Evolutionary conservation across 2,113 vertebrate genomes (phyloP).

Genomic region (Carollia perspicillata): DNA sequence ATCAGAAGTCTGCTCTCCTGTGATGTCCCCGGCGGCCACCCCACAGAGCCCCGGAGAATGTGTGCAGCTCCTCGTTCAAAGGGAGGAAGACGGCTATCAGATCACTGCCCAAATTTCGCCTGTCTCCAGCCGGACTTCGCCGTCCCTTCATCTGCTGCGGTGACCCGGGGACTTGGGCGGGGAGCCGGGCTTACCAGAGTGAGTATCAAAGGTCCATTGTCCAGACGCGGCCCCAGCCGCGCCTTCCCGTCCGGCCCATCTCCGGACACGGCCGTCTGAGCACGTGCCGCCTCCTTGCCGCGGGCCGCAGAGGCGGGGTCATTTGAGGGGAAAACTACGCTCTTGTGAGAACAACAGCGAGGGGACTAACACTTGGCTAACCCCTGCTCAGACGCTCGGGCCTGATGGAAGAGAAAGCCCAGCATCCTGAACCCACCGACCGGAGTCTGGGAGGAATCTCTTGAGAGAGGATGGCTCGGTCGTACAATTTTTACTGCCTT

Average conservation of each 20-base stretch:
- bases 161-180: neutral
- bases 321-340: neutral
- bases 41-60: neutral
- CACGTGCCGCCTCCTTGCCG: rapidly evolving
- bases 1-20: neutral
- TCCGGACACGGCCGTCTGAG: neutral
- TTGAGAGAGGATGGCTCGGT: neutral
- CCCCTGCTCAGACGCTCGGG: neutral
- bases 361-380: slow-evolving; percentile 36
- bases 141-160: rapidly evolving
- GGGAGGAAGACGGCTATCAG: neutral
- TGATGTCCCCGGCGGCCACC: rapidly evolving
- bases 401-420: neutral
- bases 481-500: slow-evolving; percentile 26
- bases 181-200: rapidly evolving
- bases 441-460: slow-evolving; percentile 13
- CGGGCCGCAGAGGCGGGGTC: neutral
- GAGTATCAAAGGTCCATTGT: rapidly evolving
- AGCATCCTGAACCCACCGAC: neutral
- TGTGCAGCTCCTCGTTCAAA: neutral
- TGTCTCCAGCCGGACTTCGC: neutral
- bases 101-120: neutral
- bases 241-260: rapidly evolving
- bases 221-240: rapidly evolving
- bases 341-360: slow-evolving; percentile 4